Conservation (phyloP, 2,888 invertebrate species). For the Hypselothyrea guttata region DNA sequence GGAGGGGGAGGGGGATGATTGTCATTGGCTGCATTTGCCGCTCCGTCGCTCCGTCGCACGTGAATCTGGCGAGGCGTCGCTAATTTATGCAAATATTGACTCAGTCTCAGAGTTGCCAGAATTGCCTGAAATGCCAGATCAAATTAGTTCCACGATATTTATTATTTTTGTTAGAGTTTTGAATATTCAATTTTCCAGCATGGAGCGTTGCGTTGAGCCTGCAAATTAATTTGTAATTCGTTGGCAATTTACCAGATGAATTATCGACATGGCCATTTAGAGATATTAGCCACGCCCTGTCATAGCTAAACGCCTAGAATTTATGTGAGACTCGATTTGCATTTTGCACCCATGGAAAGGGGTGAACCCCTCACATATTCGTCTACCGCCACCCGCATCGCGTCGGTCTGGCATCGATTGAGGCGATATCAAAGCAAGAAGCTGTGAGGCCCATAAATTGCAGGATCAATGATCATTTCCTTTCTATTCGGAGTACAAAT, state of each 20-base stretch:
- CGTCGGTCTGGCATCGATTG: no score
- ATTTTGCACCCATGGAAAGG: conserved; percentile 24
- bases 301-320: conserved; percentile 47
- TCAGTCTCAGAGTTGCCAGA: conserved; percentile 16
- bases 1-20: conserved; percentile 17
- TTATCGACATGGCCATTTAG: conserved; percentile 39
- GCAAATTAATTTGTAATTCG: conserved; percentile 80
- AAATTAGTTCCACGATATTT: conserved; percentile 80
- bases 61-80: conserved; percentile 70
- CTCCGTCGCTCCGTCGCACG: conserved; percentile 64
- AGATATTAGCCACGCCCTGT: conserved; percentile 30
- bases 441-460: conserved; percentile 50
- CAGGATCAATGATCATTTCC: conserved; percentile 18
- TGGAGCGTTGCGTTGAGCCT: conserved; percentile 44
- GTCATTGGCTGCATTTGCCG: conserved; percentile 73
- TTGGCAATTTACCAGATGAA: conserved; percentile 75
- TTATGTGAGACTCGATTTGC: conserved; percentile 64
- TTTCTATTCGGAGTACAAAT: conserved; percentile 43
- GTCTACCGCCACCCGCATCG: no score
- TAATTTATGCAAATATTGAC: conserved; percentile 81
- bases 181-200: conserved; percentile 69
- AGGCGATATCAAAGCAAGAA: conserved; percentile 36
- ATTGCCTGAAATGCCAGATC: conserved; percentile 62
- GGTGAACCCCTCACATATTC: no score
- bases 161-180: conserved; percentile 76